phyloP scores from a whole-genome alignment of 2,888 invertebrate species.

The Parapristionchus giblindavisi region DNA sequence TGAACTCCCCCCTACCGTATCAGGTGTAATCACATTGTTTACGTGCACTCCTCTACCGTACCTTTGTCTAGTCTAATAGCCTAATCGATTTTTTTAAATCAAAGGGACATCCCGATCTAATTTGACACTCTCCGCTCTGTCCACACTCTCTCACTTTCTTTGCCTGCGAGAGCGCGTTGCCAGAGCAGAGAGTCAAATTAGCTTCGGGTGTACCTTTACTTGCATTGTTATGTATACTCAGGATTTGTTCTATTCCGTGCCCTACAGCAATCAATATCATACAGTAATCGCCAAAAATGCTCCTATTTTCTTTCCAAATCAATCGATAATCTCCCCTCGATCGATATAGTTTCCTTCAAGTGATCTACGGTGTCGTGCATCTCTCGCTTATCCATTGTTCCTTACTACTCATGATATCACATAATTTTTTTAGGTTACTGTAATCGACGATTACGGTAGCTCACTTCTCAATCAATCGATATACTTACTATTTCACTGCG shows the following conservation, averaged over 20 bases:
- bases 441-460: no score
- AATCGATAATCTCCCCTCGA: constrained; percentile 3
- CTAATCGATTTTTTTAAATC: neutral
- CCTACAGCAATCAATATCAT: neutral
- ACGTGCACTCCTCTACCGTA: neutral
- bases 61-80: neutral
- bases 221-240: neutral
- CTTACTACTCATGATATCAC: neutral
- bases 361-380: constrained; percentile 33
- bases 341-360: constrained; percentile 6
- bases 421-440: neutral
- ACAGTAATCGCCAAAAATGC: neutral
- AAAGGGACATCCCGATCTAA: neutral
- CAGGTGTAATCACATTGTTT: no score
- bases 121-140: neutral
- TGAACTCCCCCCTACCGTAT: no score
- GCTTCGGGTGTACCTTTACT: constrained; percentile 4
- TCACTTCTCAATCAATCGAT: no score
- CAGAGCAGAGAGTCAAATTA: no score
- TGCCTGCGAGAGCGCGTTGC: no score
- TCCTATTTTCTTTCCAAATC: constrained; percentile 10
- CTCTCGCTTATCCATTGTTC: constrained; percentile 10
- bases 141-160: neutral
- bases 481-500: no score
- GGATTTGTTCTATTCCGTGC: neutral